phyloP scores from a whole-genome alignment of 2,113 vertebrate genomes.

The Odocoileus hemionus region DNA sequence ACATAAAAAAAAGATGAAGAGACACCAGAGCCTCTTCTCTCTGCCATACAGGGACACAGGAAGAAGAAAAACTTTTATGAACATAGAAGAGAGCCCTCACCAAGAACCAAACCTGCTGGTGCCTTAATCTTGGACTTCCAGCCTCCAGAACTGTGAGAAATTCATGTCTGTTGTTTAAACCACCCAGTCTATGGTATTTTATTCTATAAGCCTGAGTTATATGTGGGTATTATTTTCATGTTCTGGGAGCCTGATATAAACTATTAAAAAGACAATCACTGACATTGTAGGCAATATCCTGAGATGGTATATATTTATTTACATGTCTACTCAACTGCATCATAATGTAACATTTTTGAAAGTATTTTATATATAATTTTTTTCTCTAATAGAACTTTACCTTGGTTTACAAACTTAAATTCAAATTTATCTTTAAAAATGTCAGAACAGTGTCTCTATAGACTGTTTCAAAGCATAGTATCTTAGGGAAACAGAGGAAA shows the following conservation, averaged over 20 bases:
- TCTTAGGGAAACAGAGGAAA: not conserved
- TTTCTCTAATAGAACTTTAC: not conserved
- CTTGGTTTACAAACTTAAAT: constrained; percentile 1
- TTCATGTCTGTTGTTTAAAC: not conserved
- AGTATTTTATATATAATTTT: not conserved
- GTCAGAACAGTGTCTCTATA: not conserved
- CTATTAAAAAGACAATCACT: not conserved
- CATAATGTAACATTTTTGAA: not conserved
- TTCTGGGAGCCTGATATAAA: not conserved
- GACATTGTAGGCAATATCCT: not conserved
- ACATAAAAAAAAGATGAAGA: not conserved
- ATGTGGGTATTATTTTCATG: not conserved
- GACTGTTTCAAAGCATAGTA: not conserved
- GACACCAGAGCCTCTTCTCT: not conserved
- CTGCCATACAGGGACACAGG: not conserved
- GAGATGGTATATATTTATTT: not conserved
- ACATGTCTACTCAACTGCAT: not conserved
- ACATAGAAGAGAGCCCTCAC: not conserved
- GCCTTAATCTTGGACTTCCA: not conserved
- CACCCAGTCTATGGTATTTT: not conserved
- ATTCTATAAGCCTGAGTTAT: not conserved
- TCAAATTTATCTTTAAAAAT: not conserved
- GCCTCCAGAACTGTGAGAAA: not conserved
- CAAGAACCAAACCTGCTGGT: not conserved
- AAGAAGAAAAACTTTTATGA: not conserved